Percentiles rank a stretch among this genome's conserved stretches.
phyloP scores from a whole-genome alignment of 2,113 vertebrate species.

The Protobothrops mucrosquamatus region DNA sequence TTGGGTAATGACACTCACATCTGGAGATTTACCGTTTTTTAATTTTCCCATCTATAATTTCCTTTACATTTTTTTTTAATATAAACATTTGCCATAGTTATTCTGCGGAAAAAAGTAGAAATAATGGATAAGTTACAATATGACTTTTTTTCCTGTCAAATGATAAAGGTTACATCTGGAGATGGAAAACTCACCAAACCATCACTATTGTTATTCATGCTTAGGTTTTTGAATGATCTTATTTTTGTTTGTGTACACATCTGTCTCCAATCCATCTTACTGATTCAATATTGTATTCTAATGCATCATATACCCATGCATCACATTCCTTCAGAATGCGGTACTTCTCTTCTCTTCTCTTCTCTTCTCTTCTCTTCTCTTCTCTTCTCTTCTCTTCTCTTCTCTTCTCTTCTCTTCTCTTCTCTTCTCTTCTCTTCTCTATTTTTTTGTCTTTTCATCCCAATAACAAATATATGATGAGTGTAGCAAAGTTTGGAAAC shows the following conservation, averaged over 20 bases:
- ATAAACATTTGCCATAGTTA: not conserved
- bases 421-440: too few species aligned
- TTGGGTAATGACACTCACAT: not conserved
- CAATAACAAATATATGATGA: conserved; percentile 29
- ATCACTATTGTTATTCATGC: not conserved
- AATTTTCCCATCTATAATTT: not conserved
- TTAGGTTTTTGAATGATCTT: not conserved
- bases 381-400: too few species aligned
- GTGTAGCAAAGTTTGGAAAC: conserved; percentile 34
- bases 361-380: too few species aligned
- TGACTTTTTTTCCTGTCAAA: not conserved
- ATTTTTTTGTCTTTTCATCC: conserved; percentile 14
- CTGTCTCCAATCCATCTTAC: not conserved
- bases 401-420: too few species aligned
- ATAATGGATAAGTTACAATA: not conserved
- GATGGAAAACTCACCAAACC: not conserved
- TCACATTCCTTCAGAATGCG: not conserved
- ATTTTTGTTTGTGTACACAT: not conserved
- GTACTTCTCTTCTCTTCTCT: too few species aligned
- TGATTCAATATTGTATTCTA: not conserved
- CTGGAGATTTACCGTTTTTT: not conserved
- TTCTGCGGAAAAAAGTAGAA: not conserved
- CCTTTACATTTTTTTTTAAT: not conserved
- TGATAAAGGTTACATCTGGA: not conserved
- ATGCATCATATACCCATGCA: not conserved